Conservation (phyloP, 1,140 invertebrate genomes). For the Acromyrmex charruanus region DNA sequence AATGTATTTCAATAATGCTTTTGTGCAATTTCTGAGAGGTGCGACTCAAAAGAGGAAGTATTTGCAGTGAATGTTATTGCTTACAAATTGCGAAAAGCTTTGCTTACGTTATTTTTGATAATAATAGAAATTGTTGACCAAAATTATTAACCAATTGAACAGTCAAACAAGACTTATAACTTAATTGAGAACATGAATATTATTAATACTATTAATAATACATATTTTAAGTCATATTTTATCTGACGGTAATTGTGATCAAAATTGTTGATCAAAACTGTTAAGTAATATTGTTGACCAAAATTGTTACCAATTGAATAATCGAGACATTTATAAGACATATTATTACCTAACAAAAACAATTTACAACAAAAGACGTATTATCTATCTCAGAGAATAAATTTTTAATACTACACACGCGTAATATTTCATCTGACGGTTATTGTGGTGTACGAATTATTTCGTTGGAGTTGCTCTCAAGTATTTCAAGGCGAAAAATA, state of each 20-base stretch:
- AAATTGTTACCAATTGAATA: no score
- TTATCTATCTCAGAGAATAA: neutral
- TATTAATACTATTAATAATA: no score
- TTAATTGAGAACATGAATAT: neutral
- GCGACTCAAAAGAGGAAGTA: neutral
- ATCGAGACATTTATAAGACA: no score
- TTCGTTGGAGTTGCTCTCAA: neutral
- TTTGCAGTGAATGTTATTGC: neutral
- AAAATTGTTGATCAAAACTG: no score
- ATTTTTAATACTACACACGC: neutral
- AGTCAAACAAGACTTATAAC: neutral
- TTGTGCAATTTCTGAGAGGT: neutral
- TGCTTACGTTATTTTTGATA: constrained; percentile 6
- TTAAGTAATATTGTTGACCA: no score
- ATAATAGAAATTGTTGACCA: no score
- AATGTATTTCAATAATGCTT: constrained; percentile 52
- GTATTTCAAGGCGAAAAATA: constrained; percentile 28
- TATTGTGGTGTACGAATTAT: neutral
- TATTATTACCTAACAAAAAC: no score
- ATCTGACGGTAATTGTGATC: no score
- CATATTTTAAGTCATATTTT: no score
- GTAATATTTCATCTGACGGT: constrained; percentile 16
- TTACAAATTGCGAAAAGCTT: constrained; percentile 5
- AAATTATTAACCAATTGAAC: neutral
- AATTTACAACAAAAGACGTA: no score